These are phyloP conservation scores for Nyctereutes procyonoides DNA, from an alignment of 2,113 vertebrate genomes.

Conservation along the genomic window DNA sequence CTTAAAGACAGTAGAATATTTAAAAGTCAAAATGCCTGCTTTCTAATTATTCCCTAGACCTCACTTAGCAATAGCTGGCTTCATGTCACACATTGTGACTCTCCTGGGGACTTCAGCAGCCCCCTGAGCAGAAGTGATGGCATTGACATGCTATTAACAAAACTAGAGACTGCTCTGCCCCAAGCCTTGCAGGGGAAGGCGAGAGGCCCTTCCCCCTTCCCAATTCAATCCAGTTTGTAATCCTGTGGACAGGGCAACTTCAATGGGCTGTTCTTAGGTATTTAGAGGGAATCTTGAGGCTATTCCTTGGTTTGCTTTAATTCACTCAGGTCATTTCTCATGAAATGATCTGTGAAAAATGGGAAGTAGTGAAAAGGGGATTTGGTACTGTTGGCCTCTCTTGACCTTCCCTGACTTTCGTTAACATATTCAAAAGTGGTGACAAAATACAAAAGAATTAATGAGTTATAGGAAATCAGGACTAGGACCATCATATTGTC, in stretches of 20 bases:
- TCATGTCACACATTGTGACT: constrained; percentile 66
- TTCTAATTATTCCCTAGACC: constrained; percentile 71
- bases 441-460: constrained; percentile 59
- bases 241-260: neutral
- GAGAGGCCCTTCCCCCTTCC: neutral
- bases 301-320: constrained; percentile 19
- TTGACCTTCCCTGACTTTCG: neutral
- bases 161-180: neutral
- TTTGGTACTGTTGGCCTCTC: neutral
- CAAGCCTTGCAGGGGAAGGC: neutral
- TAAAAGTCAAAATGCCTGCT: constrained; percentile 74
- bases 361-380: neutral
- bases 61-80: constrained; percentile 59
- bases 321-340: constrained; percentile 1
- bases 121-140: neutral
- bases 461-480: constrained; percentile 58
- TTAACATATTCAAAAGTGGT: constrained; percentile 43
- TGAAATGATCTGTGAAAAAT: constrained; percentile 41
- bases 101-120: constrained; percentile 39
- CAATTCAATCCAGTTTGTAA: neutral
- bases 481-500: constrained; percentile 31
- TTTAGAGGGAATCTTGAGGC: neutral
- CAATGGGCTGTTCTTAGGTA: neutral
- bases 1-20: constrained; percentile 67
- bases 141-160: neutral